Conservation (phyloP, 2,797 vertebrate species). For the Ceryle rudis region DNA sequence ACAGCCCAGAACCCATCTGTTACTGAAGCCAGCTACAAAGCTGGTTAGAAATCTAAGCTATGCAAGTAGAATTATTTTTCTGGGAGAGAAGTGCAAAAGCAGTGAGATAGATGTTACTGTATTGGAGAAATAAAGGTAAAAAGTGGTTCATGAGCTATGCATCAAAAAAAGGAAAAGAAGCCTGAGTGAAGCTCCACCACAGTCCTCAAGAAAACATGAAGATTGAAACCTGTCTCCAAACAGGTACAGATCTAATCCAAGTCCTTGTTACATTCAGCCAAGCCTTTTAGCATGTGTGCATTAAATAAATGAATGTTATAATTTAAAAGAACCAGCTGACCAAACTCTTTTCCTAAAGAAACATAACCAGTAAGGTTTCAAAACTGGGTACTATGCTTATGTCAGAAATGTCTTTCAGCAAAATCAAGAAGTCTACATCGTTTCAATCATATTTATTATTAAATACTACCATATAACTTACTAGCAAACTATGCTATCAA, state of each 20-base stretch:
- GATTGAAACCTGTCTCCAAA: background rate
- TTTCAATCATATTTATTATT: background rate
- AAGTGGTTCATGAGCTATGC: background rate
- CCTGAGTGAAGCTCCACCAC: background rate
- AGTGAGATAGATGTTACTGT: background rate
- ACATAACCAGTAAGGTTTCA: background rate
- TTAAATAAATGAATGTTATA: background rate
- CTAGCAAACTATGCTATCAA: background rate
- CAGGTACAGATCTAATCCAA: background rate
- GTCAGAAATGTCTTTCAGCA: background rate
- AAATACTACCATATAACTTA: background rate
- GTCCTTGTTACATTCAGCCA: background rate
- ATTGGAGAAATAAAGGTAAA: background rate
- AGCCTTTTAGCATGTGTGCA: background rate
- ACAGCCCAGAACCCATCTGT: constrained; percentile 40
- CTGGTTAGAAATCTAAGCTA: background rate
- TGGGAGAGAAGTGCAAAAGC: background rate
- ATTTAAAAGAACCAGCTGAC: background rate
- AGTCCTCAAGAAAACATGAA: background rate
- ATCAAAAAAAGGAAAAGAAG: background rate
- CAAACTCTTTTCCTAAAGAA: background rate
- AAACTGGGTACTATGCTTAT: background rate
- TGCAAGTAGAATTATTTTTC: background rate
- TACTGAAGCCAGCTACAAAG: constrained; percentile 7
- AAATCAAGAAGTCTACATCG: background rate